Conservation (phyloP, 2,113 vertebrate species). For the Thalassoma bifasciatum region DNA sequence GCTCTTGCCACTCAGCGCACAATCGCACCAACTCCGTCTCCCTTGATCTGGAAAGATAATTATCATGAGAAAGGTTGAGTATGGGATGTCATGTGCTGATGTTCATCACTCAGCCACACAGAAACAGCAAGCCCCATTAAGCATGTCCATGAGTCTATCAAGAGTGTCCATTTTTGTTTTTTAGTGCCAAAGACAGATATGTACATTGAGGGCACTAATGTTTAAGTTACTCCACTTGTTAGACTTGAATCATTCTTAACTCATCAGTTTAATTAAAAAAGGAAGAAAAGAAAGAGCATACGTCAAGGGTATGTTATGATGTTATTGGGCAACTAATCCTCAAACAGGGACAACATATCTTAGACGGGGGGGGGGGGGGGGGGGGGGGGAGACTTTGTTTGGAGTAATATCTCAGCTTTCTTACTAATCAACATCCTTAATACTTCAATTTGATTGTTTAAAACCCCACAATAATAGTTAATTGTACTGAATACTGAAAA, state of each 20-base stretch:
- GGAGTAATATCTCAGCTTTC: too few relatives aligned
- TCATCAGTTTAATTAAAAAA: too few relatives aligned
- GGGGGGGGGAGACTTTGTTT: too few relatives aligned
- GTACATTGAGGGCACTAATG: not conserved
- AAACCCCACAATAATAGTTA: too few relatives aligned
- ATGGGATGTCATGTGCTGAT: conserved; percentile 42
- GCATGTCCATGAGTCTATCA: conserved; percentile 19
- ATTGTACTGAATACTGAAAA: too few relatives aligned
- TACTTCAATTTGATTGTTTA: too few relatives aligned
- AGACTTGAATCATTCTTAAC: not conserved
- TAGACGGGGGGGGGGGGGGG: too few relatives aligned
- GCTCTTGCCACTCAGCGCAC: conserved; percentile 31
- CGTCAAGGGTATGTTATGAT: too few relatives aligned
- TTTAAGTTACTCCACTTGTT: not conserved
- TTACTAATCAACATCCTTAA: too few relatives aligned
- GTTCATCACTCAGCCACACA: conserved; percentile 45
- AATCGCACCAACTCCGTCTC: conserved; percentile 52
- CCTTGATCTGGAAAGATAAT: conserved; percentile 52
- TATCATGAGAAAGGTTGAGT: conserved; percentile 49
- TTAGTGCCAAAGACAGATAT: not conserved
- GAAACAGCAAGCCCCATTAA: conserved; percentile 36
- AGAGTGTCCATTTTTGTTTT: conserved; percentile 7
- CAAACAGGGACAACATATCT: too few relatives aligned
- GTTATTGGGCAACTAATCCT: too few relatives aligned
- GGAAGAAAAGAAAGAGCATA: too few relatives aligned